Evolutionary conservation across 2,113 vertebrate species (phyloP).

Genomic region (Ammodytes marinus): DNA sequence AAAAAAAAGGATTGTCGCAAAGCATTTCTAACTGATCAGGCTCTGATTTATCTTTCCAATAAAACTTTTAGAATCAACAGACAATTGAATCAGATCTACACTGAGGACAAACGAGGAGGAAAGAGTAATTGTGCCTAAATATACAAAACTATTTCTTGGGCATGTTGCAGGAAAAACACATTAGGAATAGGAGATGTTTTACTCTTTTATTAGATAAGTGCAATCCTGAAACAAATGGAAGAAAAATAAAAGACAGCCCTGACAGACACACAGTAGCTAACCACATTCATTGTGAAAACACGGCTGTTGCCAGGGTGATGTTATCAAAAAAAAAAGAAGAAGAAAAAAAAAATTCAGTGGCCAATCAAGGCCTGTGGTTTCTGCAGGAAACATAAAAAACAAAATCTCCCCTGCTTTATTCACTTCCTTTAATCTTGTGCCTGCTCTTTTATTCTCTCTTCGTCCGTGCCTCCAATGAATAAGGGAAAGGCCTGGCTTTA

Average conservation of each 20-base stretch:
- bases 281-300: slow-evolving; percentile 60
- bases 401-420: slow-evolving; percentile 60
- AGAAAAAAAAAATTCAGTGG: slow-evolving; percentile 34
- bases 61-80: slow-evolving; percentile 7
- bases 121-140: slow-evolving; percentile 24
- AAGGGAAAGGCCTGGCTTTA: slow-evolving; percentile 69
- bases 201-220: slow-evolving; percentile 26
- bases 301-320: slow-evolving; percentile 71
- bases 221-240: not conserved
- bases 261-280: slow-evolving; percentile 40
- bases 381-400: slow-evolving; percentile 64
- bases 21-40: slow-evolving; percentile 3
- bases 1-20: not conserved
- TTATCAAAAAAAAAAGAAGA: slow-evolving; percentile 52
- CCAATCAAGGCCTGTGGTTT: slow-evolving; percentile 66
- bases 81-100: slow-evolving; percentile 1
- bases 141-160: not conserved
- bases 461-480: slow-evolving; percentile 46
- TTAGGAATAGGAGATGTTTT: slow-evolving; percentile 8
- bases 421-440: slow-evolving; percentile 70
- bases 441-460: slow-evolving; percentile 59
- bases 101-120: not conserved
- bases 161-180: not conserved
- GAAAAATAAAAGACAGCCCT: slow-evolving; percentile 20
- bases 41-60: not conserved